Percentiles rank a stretch among this genome's conserved stretches.
These are phyloP conservation scores for Zaprionus capensis DNA, from an alignment of 1,140 invertebrate genomes.

Conservation along the genomic window DNA sequence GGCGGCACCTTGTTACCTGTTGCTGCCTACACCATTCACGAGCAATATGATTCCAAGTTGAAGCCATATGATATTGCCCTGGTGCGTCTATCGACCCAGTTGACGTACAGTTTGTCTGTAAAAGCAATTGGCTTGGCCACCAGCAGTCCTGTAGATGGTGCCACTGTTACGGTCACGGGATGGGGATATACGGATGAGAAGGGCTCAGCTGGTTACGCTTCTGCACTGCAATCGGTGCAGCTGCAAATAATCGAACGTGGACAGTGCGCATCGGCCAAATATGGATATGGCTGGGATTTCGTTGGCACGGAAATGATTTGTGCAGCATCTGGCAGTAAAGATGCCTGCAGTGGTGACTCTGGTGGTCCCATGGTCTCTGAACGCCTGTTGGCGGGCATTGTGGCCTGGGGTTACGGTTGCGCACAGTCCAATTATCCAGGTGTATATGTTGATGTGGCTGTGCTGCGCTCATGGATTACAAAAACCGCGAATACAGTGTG, in stretches of 20 bases:
- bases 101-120: slow-evolving; percentile 48
- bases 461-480: slow-evolving; percentile 69
- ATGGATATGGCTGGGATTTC: slow-evolving; percentile 72
- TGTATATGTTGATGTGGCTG: slow-evolving; percentile 87
- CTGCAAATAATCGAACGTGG: slow-evolving; percentile 58
- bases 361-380: slow-evolving; percentile 85
- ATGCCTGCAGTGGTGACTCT: slow-evolving; percentile 84
- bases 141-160: slow-evolving; percentile 49
- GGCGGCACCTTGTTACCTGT: slow-evolving; percentile 55
- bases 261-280: slow-evolving; percentile 55
- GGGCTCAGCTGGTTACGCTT: slow-evolving; percentile 24
- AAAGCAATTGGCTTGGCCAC: slow-evolving; percentile 62
- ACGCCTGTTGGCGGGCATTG: slow-evolving; percentile 85
- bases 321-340: slow-evolving; percentile 65
- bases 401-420: slow-evolving; percentile 87
- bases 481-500: slow-evolving; percentile 60
- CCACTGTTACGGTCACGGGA: slow-evolving; percentile 61
- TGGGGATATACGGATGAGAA: slow-evolving; percentile 56
- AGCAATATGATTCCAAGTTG: slow-evolving; percentile 47
- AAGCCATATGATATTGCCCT: slow-evolving; percentile 85
- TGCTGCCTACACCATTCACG: slow-evolving; percentile 40
- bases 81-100: slow-evolving; percentile 74
- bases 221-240: slow-evolving; percentile 55
- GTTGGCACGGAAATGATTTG: slow-evolving; percentile 83
- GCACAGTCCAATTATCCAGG: slow-evolving; percentile 85